A percentile compares a stretch with the other conserved stretches of the same genome.
phyloP scores from a whole-genome alignment of 2,888 invertebrate species.

The Sinotaia quadrata region DNA sequence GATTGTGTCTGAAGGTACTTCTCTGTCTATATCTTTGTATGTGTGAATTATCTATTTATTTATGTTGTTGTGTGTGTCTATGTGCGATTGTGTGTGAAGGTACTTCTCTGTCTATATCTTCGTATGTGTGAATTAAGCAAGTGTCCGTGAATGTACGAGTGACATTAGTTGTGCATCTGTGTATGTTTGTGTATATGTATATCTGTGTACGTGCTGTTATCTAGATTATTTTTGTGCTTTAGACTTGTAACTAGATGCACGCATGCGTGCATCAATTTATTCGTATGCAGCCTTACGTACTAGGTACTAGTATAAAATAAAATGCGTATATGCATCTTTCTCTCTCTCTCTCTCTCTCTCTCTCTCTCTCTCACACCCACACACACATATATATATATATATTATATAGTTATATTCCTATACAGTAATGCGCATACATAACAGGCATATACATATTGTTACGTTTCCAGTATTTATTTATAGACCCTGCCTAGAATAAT shows the following conservation, averaged over 20 bases:
- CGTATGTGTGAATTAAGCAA: neutral
- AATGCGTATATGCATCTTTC: neutral
- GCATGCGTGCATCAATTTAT: too few relatives aligned
- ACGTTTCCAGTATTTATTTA: too few relatives aligned
- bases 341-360: neutral
- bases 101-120: conserved; percentile 5
- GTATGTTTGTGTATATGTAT: neutral
- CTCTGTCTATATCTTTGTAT: neutral
- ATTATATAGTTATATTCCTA: neutral
- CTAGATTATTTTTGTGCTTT: too few relatives aligned
- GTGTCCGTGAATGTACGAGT: neutral
- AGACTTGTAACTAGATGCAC: too few relatives aligned
- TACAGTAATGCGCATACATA: too few relatives aligned
- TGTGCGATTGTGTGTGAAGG: conserved; percentile 9
- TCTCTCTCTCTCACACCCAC: neutral
- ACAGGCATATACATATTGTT: too few relatives aligned
- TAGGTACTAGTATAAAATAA: neutral
- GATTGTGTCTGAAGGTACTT: neutral
- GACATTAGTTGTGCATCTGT: neutral
- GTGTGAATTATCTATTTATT: too few relatives aligned
- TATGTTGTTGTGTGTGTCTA: conserved; percentile 5
- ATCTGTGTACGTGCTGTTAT: too few relatives aligned
- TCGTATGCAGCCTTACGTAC: too few relatives aligned
- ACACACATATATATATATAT: neutral
- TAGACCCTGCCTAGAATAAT: too few relatives aligned